A percentile compares a stretch with the other conserved stretches of the same genome.
Evolutionary conservation across 2,888 invertebrate genomes (phyloP).

Genomic region (Sminthurinus aureus): DNA sequence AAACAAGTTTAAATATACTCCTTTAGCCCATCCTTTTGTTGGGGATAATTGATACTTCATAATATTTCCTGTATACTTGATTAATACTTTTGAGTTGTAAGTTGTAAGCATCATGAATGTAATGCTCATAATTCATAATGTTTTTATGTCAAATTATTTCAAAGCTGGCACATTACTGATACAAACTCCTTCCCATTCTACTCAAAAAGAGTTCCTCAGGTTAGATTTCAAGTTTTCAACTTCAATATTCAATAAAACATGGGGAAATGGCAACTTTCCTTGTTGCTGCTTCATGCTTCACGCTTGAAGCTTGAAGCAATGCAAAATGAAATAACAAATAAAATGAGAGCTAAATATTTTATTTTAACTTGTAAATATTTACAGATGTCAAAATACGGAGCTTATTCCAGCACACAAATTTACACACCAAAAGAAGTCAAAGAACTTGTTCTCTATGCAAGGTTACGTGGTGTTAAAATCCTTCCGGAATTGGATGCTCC

Average conservation of each 20-base stretch:
- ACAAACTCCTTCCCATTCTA: conserved; percentile 68
- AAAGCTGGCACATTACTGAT: conserved; percentile 61
- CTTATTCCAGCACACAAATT: conserved; percentile 68
- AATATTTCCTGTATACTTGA: conserved; percentile 62
- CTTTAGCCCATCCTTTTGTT: too few species aligned
- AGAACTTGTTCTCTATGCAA: conserved; percentile 65
- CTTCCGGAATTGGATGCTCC: conserved; percentile 61
- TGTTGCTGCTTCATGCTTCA: not conserved
- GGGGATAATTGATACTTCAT: not conserved
- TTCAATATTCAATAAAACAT: not conserved
- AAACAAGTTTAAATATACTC: too few species aligned
- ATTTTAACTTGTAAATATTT: conserved; percentile 60
- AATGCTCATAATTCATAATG: too few species aligned
- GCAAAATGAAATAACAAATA: not conserved
- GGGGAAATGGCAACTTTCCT: not conserved
- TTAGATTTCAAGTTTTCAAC: conserved; percentile 36
- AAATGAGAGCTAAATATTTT: not conserved
- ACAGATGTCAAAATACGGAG: conserved; percentile 74
- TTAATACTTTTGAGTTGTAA: too few species aligned
- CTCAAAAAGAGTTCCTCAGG: conserved; percentile 62
- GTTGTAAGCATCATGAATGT: too few species aligned
- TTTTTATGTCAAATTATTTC: not conserved
- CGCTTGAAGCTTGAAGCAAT: not conserved
- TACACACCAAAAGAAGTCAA: conserved; percentile 72
- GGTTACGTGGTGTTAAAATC: conserved; percentile 63